These are phyloP conservation scores for Desoria tigrina DNA, from an alignment of 2,888 invertebrate genomes.

Conservation along the genomic window DNA sequence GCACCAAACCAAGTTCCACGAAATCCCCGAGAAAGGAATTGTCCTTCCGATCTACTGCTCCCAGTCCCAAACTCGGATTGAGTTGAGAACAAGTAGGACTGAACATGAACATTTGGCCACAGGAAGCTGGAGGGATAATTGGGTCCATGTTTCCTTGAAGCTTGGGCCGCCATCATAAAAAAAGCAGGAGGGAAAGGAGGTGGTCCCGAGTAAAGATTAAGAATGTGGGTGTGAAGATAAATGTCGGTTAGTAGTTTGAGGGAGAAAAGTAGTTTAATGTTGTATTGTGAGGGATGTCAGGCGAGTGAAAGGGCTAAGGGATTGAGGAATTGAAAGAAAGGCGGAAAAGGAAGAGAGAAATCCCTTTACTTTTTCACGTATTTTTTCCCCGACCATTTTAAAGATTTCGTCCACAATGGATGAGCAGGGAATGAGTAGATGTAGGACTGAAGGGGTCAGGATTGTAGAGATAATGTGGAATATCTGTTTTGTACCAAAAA, in stretches of 20 bases:
- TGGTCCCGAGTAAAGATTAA: too few relatives aligned
- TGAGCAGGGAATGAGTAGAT: not conserved
- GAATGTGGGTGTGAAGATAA: constrained; percentile 7
- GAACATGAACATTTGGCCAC: too few relatives aligned
- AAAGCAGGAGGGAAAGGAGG: too few relatives aligned
- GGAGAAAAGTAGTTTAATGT: not conserved
- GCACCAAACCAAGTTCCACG: too few relatives aligned
- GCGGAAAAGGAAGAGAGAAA: not conserved
- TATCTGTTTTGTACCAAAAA: not conserved
- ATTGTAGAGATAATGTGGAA: constrained; percentile 4
- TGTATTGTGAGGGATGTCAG: constrained; percentile 13
- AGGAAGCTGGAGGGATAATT: too few relatives aligned
- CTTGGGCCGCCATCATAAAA: too few relatives aligned
- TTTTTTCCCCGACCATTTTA: not conserved
- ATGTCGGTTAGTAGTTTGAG: constrained; percentile 3
- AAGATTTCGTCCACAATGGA: not conserved
- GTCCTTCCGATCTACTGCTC: too few relatives aligned
- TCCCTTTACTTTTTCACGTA: not conserved
- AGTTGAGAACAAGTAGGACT: too few relatives aligned
- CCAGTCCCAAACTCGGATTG: too few relatives aligned
- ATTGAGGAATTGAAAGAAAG: not conserved
- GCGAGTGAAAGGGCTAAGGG: constrained; percentile 7
- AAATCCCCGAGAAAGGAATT: too few relatives aligned
- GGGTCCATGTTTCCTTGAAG: too few relatives aligned
- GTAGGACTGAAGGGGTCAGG: constrained; percentile 4